Evolutionary conservation across 92 coral and sea anemone genomes (phyloP).

Genomic region (Actinernus sp.): DNA sequence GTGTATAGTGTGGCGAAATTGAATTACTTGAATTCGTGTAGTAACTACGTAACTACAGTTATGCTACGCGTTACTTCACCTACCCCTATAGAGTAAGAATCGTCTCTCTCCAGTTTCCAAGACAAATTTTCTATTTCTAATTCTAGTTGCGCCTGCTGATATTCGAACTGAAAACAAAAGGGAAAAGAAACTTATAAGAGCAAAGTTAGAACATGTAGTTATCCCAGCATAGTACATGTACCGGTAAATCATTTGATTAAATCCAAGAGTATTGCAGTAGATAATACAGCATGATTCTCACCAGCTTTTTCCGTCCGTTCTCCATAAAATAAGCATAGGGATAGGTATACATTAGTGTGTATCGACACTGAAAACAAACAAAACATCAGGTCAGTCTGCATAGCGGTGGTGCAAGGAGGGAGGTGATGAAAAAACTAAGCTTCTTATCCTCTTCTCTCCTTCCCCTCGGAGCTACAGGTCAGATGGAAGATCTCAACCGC

Average conservation of each 20-base stretch:
- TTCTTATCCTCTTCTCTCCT: too few relatives aligned
- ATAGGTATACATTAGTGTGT: conserved; percentile 95
- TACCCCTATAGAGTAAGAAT: conserved; percentile 90
- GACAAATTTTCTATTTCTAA: conserved; percentile 95
- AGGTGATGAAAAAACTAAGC: too few relatives aligned
- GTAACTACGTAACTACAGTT: neutral
- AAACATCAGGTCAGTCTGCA: too few relatives aligned
- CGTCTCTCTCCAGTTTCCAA: conserved; percentile 97
- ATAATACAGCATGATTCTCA: conserved; percentile 37
- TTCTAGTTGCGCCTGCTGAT: conserved; percentile 97
- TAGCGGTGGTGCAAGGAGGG: too few relatives aligned
- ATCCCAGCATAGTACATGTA: too few relatives aligned
- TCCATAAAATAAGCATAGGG: conserved; percentile 98
- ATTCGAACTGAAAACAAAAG: conserved; percentile 77
- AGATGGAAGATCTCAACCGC: too few relatives aligned
- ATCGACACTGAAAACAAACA: conserved; percentile 78
- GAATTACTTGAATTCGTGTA: too few relatives aligned
- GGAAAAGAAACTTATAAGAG: too few relatives aligned
- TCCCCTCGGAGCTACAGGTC: too few relatives aligned
- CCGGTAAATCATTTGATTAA: neutral
- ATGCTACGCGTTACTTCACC: conserved; percentile 24
- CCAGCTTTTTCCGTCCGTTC: conserved; percentile 87
- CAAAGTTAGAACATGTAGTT: too few relatives aligned
- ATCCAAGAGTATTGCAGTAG: neutral
- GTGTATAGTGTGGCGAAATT: too few relatives aligned